Evolutionary conservation across 2,113 vertebrate species (phyloP).

Genomic region (Cyprinus carpio): DNA sequence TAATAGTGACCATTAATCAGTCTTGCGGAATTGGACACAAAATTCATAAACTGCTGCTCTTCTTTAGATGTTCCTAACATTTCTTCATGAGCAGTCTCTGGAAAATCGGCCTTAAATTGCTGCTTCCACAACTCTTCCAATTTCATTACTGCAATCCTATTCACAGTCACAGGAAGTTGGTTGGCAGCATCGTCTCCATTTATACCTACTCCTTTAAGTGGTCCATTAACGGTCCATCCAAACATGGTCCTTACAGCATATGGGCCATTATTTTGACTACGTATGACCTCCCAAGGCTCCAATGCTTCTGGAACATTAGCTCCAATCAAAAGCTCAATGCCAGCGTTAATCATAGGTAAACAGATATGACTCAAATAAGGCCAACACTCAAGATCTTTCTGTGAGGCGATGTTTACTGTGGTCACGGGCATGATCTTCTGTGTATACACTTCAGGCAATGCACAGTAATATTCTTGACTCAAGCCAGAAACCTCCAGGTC

Average conservation of each 20-base stretch:
- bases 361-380: background rate
- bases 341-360: background rate
- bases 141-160: constrained; percentile 3
- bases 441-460: no score
- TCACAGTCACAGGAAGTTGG: background rate
- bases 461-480: no score
- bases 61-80: constrained; percentile 9
- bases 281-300: background rate
- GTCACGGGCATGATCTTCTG: background rate
- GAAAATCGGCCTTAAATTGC: constrained; percentile 23
- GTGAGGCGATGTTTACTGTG: background rate
- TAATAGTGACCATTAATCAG: background rate
- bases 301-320: constrained; percentile 1
- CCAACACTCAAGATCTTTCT: background rate
- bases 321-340: background rate
- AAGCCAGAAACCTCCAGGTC: no score
- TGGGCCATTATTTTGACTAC: background rate
- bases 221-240: background rate
- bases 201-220: background rate
- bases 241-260: no score
- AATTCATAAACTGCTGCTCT: constrained; percentile 28
- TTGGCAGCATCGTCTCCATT: background rate
- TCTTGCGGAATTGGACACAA: background rate
- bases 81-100: constrained; percentile 6
- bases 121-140: constrained; percentile 19